These are phyloP conservation scores for Glyphotaelius pellucidus DNA, from an alignment of 2,888 invertebrate species.

Conservation along the genomic window DNA sequence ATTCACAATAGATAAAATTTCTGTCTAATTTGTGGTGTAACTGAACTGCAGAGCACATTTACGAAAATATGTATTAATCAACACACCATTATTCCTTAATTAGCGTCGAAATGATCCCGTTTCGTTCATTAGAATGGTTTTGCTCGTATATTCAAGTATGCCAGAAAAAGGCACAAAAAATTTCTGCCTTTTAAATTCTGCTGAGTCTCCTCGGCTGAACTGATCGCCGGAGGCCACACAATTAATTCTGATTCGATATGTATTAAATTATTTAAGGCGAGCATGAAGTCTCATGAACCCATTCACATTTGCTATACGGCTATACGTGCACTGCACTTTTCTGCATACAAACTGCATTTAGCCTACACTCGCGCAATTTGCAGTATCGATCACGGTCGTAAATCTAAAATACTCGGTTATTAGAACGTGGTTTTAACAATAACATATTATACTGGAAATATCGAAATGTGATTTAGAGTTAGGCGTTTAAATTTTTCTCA, in stretches of 20 bases:
- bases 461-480: too few species aligned
- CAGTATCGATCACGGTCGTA: background rate
- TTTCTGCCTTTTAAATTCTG: background rate
- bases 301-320: background rate
- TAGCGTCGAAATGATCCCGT: background rate
- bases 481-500: too few species aligned
- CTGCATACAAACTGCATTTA: constrained; percentile 21
- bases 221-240: constrained; percentile 52
- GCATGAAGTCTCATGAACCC: constrained; percentile 50
- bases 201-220: constrained; percentile 44
- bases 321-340: constrained; percentile 10
- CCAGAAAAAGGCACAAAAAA: background rate
- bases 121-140: background rate
- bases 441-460: background rate
- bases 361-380: constrained; percentile 5
- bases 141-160: background rate
- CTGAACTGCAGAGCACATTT: background rate
- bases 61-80: background rate
- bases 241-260: constrained; percentile 66
- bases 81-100: background rate
- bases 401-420: background rate
- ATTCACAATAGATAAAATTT: background rate
- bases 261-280: constrained; percentile 64
- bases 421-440: background rate
- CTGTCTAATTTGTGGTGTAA: background rate